Base-by-base conservation (phyloP, 1,140 invertebrate genomes). In the Gonioctena quinquepunctata region DNA sequence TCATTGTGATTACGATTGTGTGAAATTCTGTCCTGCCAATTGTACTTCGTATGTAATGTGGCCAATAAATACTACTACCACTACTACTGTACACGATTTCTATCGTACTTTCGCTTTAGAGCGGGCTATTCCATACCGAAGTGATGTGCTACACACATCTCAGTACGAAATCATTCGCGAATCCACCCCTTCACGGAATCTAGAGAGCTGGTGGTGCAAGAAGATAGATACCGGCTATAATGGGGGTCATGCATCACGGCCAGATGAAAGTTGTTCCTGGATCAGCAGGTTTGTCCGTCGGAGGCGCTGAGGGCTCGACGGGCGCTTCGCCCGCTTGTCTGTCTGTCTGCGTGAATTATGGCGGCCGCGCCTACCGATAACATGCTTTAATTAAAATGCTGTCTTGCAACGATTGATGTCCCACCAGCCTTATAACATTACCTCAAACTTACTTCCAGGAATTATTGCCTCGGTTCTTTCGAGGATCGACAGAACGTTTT, bases 231-330 rank as follows among this genome's bases (percentile, higher is more conserved):
- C 72, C 68, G 72, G 69, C 74, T 72, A 63, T 79, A 79, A 79
- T 79, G 71, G 77, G 65, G 76, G 77, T 79, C 80, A 82, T 82
- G 79, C 80, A 82, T 82, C 81, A 82, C 78, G 76, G 75, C 75
- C 78, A 79, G 81, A 82, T 82, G 81, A 82, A 82, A 82, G 79
- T 82, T 82, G 81, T 82, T 82, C 79, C 81, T 81, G 77, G 81
- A 82, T 82, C 81, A 82, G 81, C 81, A 82, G 81, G 78, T 80
- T 82, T 80, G 80, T 81, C 80, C 78, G 79, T 81, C 78, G 76
- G 75, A 79, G 74, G 76, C 68, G 68, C 60, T 69, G 70, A 69
- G 59, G 56, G 72, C 72, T 71, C 66, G 66, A 70, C 72, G 70
- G 74, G 68, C 59, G 66, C 64, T 65, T 18, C 19, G 27, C 50